A percentile compares a stretch with the other conserved stretches of the same genome.
These are phyloP conservation scores for Drosophila funebris DNA, from an alignment of 1,140 invertebrate species.

Conservation along the genomic window DNA sequence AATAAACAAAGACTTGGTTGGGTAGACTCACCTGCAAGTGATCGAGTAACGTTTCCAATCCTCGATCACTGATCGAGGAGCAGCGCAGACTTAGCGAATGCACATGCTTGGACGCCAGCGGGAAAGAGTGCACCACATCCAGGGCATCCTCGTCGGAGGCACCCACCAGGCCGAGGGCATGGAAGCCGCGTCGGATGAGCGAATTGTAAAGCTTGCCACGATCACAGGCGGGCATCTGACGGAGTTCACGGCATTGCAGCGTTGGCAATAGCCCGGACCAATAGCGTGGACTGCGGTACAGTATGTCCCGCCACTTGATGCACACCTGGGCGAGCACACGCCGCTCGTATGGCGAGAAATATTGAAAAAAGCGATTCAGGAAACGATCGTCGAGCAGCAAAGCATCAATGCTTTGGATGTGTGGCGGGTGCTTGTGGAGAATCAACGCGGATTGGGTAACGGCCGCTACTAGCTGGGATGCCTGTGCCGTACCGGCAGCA, in stretches of 20 bases:
- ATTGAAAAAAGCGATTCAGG: slow-evolving; percentile 92
- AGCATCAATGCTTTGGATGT: slow-evolving; percentile 88
- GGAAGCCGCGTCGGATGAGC: slow-evolving; percentile 92
- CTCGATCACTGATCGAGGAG: slow-evolving; percentile 94
- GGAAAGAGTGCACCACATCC: slow-evolving; percentile 93
- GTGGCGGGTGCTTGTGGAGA: slow-evolving; percentile 82
- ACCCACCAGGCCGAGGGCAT: slow-evolving; percentile 91
- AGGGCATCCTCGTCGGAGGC: slow-evolving; percentile 95
- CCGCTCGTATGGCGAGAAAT: slow-evolving; percentile 92
- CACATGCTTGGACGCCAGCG: slow-evolving; percentile 91
- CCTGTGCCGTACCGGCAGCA: slow-evolving; percentile 14
- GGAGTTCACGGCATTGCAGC: slow-evolving; percentile 91
- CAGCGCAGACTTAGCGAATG: slow-evolving; percentile 92
- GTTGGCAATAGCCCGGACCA: slow-evolving; percentile 93
- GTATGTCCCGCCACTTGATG: slow-evolving; percentile 92
- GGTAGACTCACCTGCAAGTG: slow-evolving; percentile 91
- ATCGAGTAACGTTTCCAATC: slow-evolving; percentile 93
- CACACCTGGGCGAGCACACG: slow-evolving; percentile 92
- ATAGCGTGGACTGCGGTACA: slow-evolving; percentile 92
- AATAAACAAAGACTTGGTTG: too few relatives aligned
- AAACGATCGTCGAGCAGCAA: slow-evolving; percentile 93
- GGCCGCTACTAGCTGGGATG: slow-evolving; percentile 43
- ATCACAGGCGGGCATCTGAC: slow-evolving; percentile 87
- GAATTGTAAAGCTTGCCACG: slow-evolving; percentile 91
- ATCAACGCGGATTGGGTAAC: slow-evolving; percentile 70